Percentiles rank a stretch among this genome's conserved stretches.
phyloP scores from a whole-genome alignment of 2,113 vertebrate species.

The Hirundichthys speculiger region DNA sequence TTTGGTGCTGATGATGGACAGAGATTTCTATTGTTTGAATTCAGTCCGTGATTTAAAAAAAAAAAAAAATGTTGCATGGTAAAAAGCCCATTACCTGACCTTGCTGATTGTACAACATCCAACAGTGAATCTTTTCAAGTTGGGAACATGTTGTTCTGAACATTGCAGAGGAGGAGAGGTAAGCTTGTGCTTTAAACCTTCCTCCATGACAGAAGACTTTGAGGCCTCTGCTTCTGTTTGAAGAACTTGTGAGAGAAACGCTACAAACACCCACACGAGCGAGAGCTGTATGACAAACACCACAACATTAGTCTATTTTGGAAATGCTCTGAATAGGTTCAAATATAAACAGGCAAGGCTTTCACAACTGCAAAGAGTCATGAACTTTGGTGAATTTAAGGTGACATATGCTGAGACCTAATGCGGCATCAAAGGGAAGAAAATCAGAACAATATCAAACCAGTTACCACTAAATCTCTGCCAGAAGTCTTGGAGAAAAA shows the following conservation, averaged over 20 bases:
- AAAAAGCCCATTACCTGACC: constrained; percentile 30
- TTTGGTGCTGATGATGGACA: neutral
- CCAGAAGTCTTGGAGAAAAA: neutral
- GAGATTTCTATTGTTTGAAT: neutral
- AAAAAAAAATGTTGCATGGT: neutral
- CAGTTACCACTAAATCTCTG: neutral
- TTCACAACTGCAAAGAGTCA: too few species aligned
- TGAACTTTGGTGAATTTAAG: constrained; percentile 23
- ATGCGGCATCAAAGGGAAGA: neutral
- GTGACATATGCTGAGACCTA: neutral
- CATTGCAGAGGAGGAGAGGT: constrained; percentile 20
- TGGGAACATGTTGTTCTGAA: constrained; percentile 50
- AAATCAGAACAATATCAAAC: constrained; percentile 19
- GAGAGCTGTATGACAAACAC: neutral
- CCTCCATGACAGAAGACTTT: constrained; percentile 7
- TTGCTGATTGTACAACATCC: constrained; percentile 52
- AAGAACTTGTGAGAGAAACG: too few species aligned
- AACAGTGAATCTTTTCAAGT: constrained; percentile 38
- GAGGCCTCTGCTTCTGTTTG: constrained; percentile 1
- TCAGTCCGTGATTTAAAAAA: constrained; percentile 1
- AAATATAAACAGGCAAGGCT: constrained; percentile 48
- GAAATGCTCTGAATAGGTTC: too few species aligned
- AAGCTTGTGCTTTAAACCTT: constrained; percentile 17
- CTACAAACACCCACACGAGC: constrained; percentile 11
- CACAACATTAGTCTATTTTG: too few species aligned